Percentiles rank a stretch among this genome's conserved stretches.
These are phyloP conservation scores for Stictocephala bisonia DNA, from an alignment of 2,888 invertebrate species.

Conservation along the genomic window DNA sequence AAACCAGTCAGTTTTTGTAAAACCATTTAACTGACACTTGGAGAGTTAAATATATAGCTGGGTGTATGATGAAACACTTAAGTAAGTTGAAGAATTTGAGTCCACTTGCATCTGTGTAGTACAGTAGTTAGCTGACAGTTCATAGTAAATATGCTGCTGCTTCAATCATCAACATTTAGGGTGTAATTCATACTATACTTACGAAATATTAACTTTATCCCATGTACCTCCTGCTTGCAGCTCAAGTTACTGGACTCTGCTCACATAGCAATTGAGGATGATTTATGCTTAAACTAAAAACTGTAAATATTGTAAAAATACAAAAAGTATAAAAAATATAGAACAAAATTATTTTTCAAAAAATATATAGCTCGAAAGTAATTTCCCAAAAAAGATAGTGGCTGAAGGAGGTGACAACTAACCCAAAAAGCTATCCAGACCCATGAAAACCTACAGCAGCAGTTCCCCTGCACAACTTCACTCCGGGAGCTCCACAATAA, in stretches of 20 bases:
- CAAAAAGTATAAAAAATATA: conserved; percentile 36
- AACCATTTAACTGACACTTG: no score
- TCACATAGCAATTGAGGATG: conserved; percentile 4
- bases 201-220: not conserved
- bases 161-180: no score
- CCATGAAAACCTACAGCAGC: conserved; percentile 36
- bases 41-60: no score
- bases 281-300: not conserved
- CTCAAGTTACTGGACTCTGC: not conserved
- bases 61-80: no score
- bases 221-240: conserved; percentile 12
- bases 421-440: conserved; percentile 35
- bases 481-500: conserved; percentile 25
- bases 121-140: no score
- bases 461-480: not conserved
- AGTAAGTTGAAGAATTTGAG: no score
- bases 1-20: no score
- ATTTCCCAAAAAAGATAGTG: conserved; percentile 9
- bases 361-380: conserved; percentile 20
- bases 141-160: no score
- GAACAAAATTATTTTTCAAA: not conserved
- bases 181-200: no score
- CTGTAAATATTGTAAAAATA: no score
- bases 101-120: no score
- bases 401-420: conserved; percentile 10